phyloP scores from a whole-genome alignment of 2,888 invertebrate species.

The Sceliomorpha sp. region DNA sequence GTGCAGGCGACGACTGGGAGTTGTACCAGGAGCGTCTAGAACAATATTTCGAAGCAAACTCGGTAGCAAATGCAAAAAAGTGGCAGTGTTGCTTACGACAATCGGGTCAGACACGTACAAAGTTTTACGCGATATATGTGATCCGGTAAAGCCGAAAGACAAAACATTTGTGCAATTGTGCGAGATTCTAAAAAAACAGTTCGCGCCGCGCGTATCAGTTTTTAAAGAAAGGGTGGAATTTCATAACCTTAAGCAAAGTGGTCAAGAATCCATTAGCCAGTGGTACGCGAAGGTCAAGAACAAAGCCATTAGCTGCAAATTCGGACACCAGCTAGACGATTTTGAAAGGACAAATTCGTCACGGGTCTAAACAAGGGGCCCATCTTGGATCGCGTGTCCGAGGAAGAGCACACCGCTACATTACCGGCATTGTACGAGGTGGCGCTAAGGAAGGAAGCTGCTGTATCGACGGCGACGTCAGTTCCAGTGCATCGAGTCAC shows the following conservation, averaged over 20 bases:
- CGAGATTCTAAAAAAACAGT: conserved; percentile 18
- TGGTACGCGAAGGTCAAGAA: conserved; percentile 67
- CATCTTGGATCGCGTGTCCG: conserved; percentile 48
- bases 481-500: conserved; percentile 8
- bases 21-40: conserved; percentile 41
- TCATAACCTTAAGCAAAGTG: conserved; percentile 60
- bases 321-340: conserved; percentile 48
- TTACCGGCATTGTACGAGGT: conserved; percentile 28
- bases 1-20: conserved; percentile 38
- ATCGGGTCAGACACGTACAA: conserved; percentile 46
- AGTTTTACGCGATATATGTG: conserved; percentile 26
- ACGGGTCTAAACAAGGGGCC: conserved; percentile 37
- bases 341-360: conserved; percentile 60
- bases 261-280: conserved; percentile 33
- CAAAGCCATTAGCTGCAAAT: conserved; percentile 52
- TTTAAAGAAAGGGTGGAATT: conserved; percentile 48
- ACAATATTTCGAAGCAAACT: conserved; percentile 51
- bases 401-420: conserved; percentile 28
- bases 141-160: not conserved
- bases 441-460: conserved; percentile 46
- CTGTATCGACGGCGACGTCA: conserved; percentile 10
- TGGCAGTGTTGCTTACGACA: conserved; percentile 42
- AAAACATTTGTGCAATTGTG: not conserved
- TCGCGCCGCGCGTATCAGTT: conserved; percentile 21
- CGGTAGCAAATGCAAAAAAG: conserved; percentile 28